Conservation (phyloP, 2,888 invertebrate genomes). For the Dusona sp. region DNA sequence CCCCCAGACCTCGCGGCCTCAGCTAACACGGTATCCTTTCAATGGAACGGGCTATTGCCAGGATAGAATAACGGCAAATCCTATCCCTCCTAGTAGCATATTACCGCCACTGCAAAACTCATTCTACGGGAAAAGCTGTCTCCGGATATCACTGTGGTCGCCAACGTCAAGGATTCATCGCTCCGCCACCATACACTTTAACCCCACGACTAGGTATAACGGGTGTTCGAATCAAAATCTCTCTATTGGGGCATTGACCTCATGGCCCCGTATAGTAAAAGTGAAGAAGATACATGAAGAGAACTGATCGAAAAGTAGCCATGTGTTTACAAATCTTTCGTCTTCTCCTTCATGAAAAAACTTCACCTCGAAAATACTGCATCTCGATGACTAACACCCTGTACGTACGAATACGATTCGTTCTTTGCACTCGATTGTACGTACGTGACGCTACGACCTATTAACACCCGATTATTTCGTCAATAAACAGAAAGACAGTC, state of each 20-base stretch:
- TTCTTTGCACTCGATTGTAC: neutral
- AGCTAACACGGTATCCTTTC: constrained; percentile 48
- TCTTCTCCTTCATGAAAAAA: neutral
- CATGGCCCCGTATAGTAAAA: neutral
- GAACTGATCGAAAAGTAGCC: neutral
- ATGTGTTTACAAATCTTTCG: neutral
- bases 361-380: neutral
- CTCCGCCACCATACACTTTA: constrained; percentile 6
- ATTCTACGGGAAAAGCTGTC: constrained; percentile 69
- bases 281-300: neutral
- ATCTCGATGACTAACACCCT: neutral
- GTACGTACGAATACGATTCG: neutral
- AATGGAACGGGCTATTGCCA: constrained; percentile 65
- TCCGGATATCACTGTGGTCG: constrained; percentile 53
- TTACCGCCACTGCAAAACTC: constrained; percentile 66
- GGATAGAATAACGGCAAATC: constrained; percentile 67
- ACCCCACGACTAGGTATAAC: neutral
- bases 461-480: constrained; percentile 59
- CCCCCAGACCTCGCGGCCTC: constrained; percentile 30
- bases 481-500: constrained; percentile 45
- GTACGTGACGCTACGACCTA: constrained; percentile 17
- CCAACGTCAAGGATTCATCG: constrained; percentile 57
- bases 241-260: neutral
- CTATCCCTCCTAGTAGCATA: constrained; percentile 47
- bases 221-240: constrained; percentile 9